These are phyloP conservation scores for Zosterops borbonicus DNA, from an alignment of 2,113 vertebrate species.

Conservation along the genomic window DNA sequence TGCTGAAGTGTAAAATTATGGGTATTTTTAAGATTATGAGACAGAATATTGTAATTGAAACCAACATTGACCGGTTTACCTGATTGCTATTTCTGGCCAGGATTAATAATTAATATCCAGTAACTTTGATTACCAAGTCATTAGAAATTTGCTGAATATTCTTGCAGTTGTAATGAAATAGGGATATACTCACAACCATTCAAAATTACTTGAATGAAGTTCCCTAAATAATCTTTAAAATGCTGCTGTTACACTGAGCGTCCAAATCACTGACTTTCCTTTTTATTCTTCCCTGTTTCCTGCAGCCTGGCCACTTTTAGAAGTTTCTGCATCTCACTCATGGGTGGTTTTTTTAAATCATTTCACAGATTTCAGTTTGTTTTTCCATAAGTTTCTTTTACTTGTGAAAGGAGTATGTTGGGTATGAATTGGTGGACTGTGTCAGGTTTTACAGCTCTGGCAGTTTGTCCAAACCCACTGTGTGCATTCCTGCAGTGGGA, in stretches of 20 bases:
- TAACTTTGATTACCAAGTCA: background rate
- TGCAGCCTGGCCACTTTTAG: background rate
- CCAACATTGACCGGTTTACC: background rate
- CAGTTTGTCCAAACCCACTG: background rate
- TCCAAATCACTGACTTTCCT: background rate
- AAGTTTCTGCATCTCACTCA: background rate
- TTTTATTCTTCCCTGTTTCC: background rate
- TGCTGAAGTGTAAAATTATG: background rate
- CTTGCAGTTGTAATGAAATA: background rate
- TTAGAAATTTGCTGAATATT: background rate
- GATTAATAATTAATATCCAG: background rate
- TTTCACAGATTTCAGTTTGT: background rate
- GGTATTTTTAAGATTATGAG: fast-evolving
- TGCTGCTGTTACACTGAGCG: background rate
- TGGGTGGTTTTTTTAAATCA: fast-evolving
- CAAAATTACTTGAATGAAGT: background rate
- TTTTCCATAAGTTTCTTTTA: fast-evolving
- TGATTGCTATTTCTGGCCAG: background rate
- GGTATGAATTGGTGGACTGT: background rate
- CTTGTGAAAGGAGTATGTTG: background rate
- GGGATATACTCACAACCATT: background rate
- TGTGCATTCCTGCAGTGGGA: background rate
- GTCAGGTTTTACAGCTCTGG: background rate
- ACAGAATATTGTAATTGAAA: background rate
- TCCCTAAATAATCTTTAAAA: background rate